These are phyloP conservation scores for Nycteola revayana DNA, from an alignment of 2,888 invertebrate genomes.

Conservation along the genomic window DNA sequence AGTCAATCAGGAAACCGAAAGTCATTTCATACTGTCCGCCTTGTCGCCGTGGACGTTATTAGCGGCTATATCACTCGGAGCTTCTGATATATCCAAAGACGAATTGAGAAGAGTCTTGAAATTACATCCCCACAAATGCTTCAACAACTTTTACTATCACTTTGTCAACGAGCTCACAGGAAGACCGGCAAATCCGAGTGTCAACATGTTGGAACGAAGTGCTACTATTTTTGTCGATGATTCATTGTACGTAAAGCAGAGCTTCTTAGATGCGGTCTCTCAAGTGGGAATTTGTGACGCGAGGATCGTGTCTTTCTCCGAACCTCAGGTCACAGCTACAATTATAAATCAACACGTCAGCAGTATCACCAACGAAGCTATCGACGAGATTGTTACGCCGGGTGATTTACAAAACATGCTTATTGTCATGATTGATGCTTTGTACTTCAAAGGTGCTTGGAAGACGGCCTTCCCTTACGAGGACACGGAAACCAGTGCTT, in stretches of 20 bases:
- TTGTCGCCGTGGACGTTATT: constrained; percentile 63
- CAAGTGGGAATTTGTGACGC: constrained; percentile 44
- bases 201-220: constrained; percentile 48
- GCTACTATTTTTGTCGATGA: constrained; percentile 53
- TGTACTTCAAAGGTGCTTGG: constrained; percentile 68
- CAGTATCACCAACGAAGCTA: constrained; percentile 50
- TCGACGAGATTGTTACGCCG: constrained; percentile 55
- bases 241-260: constrained; percentile 34
- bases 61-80: constrained; percentile 54
- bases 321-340: constrained; percentile 38
- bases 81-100: constrained; percentile 44
- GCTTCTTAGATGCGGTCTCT: constrained; percentile 36
- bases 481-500: constrained; percentile 49
- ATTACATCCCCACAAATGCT: constrained; percentile 52
- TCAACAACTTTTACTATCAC: constrained; percentile 55
- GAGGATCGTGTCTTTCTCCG: constrained; percentile 41
- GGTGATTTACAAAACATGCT: constrained; percentile 46
- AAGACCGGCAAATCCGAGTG: constrained; percentile 24
- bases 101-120: constrained; percentile 51
- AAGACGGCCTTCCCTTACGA: constrained; percentile 42
- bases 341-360: constrained; percentile 57
- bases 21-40: constrained; percentile 61
- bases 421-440: constrained; percentile 55
- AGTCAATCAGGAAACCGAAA: constrained; percentile 53
- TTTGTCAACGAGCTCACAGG: constrained; percentile 38